phyloP scores from a whole-genome alignment of 2,888 invertebrate species.

The Hemistola chrysoprasaria region DNA sequence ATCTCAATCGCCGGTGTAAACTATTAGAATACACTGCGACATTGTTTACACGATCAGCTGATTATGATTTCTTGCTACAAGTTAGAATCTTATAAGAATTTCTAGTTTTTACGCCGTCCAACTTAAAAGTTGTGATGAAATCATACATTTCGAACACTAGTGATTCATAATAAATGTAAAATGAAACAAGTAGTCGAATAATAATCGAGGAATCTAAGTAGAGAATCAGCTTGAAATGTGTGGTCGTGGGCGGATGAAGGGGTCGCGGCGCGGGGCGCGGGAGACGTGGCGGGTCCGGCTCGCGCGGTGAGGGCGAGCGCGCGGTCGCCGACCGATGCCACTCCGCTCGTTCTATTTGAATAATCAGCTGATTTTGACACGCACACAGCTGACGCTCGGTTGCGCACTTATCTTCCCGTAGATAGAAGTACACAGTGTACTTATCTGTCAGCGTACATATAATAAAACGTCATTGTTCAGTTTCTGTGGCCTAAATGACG shows the following conservation, averaged over 20 bases:
- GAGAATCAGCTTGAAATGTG: constrained; percentile 14
- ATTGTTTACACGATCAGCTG: constrained; percentile 81
- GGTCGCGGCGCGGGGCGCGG: constrained; percentile 29
- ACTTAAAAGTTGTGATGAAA: neutral
- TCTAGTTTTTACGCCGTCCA: constrained; percentile 5
- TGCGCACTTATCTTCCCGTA: constrained; percentile 66
- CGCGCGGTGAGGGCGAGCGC: constrained; percentile 34
- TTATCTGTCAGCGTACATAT: constrained; percentile 42
- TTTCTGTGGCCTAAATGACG: constrained; percentile 41
- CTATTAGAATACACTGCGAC: constrained; percentile 30
- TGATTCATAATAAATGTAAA: constrained; percentile 11
- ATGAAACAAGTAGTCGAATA: constrained; percentile 7
- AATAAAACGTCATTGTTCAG: constrained; percentile 43
- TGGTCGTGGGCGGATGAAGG: constrained; percentile 16
- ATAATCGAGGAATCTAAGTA: constrained; percentile 7
- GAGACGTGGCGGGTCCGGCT: too few relatives aligned
- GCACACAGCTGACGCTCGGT: constrained; percentile 75
- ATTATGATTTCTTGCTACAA: constrained; percentile 48
- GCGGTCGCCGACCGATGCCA: constrained; percentile 69
- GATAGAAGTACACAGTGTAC: constrained; percentile 36
- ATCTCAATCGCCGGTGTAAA: too few relatives aligned
- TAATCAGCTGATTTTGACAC: constrained; percentile 83
- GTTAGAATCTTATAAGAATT: constrained; percentile 57
- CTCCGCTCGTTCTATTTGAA: constrained; percentile 77
- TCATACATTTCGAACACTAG: neutral